These are phyloP conservation scores for Hydroisotoma schaefferi DNA, from an alignment of 2,888 invertebrate species.

Conservation along the genomic window DNA sequence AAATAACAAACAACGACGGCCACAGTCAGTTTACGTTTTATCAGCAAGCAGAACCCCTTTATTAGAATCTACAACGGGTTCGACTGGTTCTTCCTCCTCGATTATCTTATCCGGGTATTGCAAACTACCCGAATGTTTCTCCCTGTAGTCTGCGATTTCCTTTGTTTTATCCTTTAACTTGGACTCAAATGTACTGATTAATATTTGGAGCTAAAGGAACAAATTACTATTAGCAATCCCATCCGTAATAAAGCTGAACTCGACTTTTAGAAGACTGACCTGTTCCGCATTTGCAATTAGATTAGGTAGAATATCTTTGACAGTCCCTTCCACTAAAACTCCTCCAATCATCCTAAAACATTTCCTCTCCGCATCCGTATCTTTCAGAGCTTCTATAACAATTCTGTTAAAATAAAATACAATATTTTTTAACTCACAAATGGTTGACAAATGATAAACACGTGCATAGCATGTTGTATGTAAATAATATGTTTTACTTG, in stretches of 20 bases:
- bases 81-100: constrained; percentile 37
- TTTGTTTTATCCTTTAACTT: constrained; percentile 80
- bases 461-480: constrained; percentile 45
- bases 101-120: constrained; percentile 67
- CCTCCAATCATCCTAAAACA: constrained; percentile 94
- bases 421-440: constrained; percentile 13
- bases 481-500: constrained; percentile 66
- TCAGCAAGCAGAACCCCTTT: too few relatives aligned
- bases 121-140: constrained; percentile 57
- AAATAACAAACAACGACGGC: too few relatives aligned
- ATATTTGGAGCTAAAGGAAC: too few relatives aligned
- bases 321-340: constrained; percentile 86
- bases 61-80: too few relatives aligned
- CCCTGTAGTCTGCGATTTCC: constrained; percentile 88
- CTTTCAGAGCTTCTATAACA: constrained; percentile 87
- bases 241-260: too few relatives aligned
- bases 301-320: constrained; percentile 83
- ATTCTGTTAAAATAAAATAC: constrained; percentile 62
- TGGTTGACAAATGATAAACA: neutral
- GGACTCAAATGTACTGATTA: neutral
- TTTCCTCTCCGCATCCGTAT: constrained; percentile 75
- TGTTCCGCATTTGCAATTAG: constrained; percentile 72
- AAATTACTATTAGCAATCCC: too few relatives aligned
- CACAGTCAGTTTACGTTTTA: too few relatives aligned
- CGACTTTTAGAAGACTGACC: constrained; percentile 55